A percentile compares a stretch with the other conserved stretches of the same genome.
These are phyloP conservation scores for Sarcophaga rosellei DNA, from an alignment of 2,888 invertebrate genomes.

Conservation along the genomic window DNA sequence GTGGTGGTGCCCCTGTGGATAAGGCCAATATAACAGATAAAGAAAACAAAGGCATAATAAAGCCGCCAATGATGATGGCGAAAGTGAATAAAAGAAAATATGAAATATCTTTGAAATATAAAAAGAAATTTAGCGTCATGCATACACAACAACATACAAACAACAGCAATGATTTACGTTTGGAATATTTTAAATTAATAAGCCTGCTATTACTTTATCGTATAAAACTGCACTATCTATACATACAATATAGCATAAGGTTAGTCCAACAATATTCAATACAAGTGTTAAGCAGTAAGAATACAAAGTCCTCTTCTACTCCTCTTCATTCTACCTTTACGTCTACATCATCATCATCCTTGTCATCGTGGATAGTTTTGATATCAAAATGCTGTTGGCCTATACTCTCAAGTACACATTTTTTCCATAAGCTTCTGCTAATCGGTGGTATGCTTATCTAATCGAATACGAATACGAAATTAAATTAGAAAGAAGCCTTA, in stretches of 20 bases:
- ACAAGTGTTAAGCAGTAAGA: constrained; percentile 15
- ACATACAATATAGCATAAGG: constrained; percentile 35
- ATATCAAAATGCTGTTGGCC: neutral
- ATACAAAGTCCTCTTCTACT: neutral
- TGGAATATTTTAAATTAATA: constrained; percentile 42
- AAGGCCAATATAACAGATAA: neutral
- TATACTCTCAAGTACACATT: constrained; percentile 1
- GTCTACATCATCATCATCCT: neutral
- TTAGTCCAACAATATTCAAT: neutral
- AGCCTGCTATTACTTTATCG: constrained; percentile 6
- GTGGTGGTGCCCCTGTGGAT: neutral
- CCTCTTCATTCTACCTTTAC: neutral
- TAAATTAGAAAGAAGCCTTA: constrained; percentile 12
- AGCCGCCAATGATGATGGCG: neutral
- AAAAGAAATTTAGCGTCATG: constrained; percentile 13
- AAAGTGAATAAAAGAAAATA: neutral
- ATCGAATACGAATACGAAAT: constrained; percentile 24
- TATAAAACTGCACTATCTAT: constrained; percentile 8
- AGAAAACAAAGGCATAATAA: neutral
- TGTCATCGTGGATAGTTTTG: neutral
- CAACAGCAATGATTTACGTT: constrained; percentile 8
- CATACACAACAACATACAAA: neutral
- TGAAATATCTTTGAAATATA: neutral
- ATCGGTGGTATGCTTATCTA: constrained; percentile 46
- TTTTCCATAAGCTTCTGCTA: neutral